These are phyloP conservation scores for Scrobipalpa costella DNA, from an alignment of 2,888 invertebrate genomes.

Conservation along the genomic window DNA sequence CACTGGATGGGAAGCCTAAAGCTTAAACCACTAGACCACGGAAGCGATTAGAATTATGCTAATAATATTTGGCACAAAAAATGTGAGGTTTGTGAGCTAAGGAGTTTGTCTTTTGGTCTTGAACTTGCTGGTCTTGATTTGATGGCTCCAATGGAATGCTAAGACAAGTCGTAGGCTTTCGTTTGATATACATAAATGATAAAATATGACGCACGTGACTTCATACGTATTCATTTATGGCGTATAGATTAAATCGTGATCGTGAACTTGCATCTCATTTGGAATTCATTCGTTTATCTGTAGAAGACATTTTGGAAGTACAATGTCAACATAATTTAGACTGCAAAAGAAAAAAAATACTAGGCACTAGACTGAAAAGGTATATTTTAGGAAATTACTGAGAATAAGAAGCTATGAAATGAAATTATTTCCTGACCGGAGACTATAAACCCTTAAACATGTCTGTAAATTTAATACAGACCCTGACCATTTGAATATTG, in stretches of 20 bases:
- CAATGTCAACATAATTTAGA: background rate
- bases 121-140: constrained; percentile 5
- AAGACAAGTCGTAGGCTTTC: background rate
- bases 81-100: background rate
- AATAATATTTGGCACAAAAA: too few relatives aligned
- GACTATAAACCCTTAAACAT: too few relatives aligned
- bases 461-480: too few relatives aligned
- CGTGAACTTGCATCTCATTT: constrained; percentile 13
- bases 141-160: constrained; percentile 4
- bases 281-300: background rate
- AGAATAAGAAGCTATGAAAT: too few relatives aligned
- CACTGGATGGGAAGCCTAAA: too few relatives aligned
- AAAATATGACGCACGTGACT: constrained; percentile 15
- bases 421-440: too few relatives aligned
- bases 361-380: too few relatives aligned
- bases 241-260: constrained; percentile 7
- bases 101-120: constrained; percentile 17
- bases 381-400: too few relatives aligned
- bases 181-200: constrained; percentile 3
- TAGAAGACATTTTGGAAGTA: background rate
- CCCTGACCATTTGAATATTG: too few relatives aligned
- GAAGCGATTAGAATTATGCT: too few relatives aligned
- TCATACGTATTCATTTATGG: constrained; percentile 13
- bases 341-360: too few relatives aligned
- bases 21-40: too few relatives aligned